Conservation (phyloP, 2,888 invertebrate genomes). For the Caenorhabditis sp. region DNA sequence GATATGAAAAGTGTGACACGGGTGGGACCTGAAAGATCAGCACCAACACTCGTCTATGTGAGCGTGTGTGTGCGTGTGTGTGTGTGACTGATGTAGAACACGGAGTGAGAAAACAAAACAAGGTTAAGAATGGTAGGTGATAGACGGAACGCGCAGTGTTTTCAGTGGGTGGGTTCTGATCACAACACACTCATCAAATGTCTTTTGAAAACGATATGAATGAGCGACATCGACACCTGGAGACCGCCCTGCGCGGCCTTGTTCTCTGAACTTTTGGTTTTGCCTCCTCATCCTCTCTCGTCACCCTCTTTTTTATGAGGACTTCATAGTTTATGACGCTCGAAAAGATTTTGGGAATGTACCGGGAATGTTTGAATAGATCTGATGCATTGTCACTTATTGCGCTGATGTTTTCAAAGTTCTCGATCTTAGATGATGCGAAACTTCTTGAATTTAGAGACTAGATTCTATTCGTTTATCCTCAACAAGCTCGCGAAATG, state of each 20-base stretch:
- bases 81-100: background rate
- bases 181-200: background rate
- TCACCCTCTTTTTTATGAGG: background rate
- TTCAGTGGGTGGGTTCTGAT: background rate
- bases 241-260: background rate
- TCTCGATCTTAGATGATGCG: background rate
- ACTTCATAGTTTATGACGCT: background rate
- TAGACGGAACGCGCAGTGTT: background rate
- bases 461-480: too few species aligned
- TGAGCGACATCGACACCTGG: background rate
- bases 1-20: background rate
- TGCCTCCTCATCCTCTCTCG: background rate
- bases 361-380: background rate
- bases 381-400: background rate
- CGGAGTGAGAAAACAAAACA: background rate
- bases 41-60: too few species aligned
- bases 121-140: background rate
- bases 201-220: background rate
- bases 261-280: background rate
- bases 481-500: too few species aligned
- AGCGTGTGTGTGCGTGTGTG: background rate
- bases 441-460: too few species aligned
- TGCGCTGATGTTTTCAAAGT: background rate
- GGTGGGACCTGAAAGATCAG: conserved; percentile 5
- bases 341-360: background rate